Conservation (phyloP, 30 jellyfish, hydroid and myxozoan species). For the Calvadosia cruxmelitensis region DNA sequence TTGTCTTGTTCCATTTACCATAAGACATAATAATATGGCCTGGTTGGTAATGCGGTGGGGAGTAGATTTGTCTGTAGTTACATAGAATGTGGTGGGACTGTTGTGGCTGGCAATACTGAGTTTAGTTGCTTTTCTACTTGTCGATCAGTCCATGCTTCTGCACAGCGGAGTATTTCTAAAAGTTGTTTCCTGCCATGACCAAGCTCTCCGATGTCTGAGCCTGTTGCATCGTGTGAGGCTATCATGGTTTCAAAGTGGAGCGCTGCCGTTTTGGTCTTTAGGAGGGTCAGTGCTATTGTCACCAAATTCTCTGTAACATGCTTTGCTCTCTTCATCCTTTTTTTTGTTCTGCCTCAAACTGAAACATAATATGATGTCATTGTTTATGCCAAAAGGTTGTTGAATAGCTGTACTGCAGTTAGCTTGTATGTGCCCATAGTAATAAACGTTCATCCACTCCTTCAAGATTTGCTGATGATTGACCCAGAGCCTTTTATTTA, state of each 20-base stretch:
- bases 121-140: background rate
- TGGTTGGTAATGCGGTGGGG: conserved; percentile 12
- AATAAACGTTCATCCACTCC: too few relatives aligned
- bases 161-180: conserved; percentile 1
- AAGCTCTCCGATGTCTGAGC: conserved; percentile 34
- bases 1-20: conserved; percentile 17
- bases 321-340: conserved; percentile 7
- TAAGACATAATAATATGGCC: conserved; percentile 10
- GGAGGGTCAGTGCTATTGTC: conserved; percentile 6
- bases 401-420: too few relatives aligned
- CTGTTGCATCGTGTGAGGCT: conserved; percentile 25
- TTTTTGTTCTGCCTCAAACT: too few relatives aligned
- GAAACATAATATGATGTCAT: too few relatives aligned
- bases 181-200: conserved; percentile 21
- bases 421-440: too few relatives aligned
- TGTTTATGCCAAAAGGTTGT: too few relatives aligned
- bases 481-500: too few relatives aligned
- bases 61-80: conserved; percentile 28
- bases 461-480: too few relatives aligned
- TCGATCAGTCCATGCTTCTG: conserved; percentile 11
- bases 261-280: conserved; percentile 16
- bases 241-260: conserved; percentile 15
- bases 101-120: conserved; percentile 3
- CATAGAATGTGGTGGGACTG: conserved; percentile 20
- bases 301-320: conserved; percentile 17